Evolutionary conservation across 2,888 invertebrate genomes (phyloP), one percentile per base, ranked within the genome.

Genomic region (Hyles lineata): DNA sequence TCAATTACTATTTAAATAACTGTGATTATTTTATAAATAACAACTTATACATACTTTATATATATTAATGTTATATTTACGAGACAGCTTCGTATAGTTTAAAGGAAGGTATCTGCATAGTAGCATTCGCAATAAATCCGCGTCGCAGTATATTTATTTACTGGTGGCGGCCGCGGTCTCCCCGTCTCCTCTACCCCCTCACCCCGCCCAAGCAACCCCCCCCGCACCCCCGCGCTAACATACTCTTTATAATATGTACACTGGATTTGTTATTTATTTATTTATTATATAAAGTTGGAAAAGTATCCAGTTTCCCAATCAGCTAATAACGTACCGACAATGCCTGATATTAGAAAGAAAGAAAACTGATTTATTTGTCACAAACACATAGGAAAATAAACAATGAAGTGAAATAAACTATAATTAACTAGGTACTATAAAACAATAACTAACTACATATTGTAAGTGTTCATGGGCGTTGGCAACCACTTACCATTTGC

Each of bases 131-230:
- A 90, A 93, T 93, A 93, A 93, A 93, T 93, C 90, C 87, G 83
- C 85, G 89, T 89, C 89, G 85, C 84, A 83, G 83, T 89, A 85
- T 92, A 92, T 92, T 92, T 93, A 93, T 92, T 92, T 92, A 91
- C 90, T 87, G 81, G 79, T 74, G 74, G 80, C 78, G 80, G 83
- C 81, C 76, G 74, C 76, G 52, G 74, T 79, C 78, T 79, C 75
- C 81, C 80, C 79, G 74, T 23, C 23, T 82, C 82, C 76, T 73
- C 75, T 32, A 73, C 79, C 77, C 79, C 75, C 81, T 80, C 79
- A 74, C 70, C 52, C 83, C 79, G 78, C 82, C 84, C 83, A 76
- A 79, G 80, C 77, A 78, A 74, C 76, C 80, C 84, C 60, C 60
- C 25, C 29, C 43, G 3, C 62, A 6, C 19, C 62, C 11, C 67